Base-by-base conservation (phyloP, 2,888 invertebrate genomes). In the Acanthosepion pharaonis region DNA sequence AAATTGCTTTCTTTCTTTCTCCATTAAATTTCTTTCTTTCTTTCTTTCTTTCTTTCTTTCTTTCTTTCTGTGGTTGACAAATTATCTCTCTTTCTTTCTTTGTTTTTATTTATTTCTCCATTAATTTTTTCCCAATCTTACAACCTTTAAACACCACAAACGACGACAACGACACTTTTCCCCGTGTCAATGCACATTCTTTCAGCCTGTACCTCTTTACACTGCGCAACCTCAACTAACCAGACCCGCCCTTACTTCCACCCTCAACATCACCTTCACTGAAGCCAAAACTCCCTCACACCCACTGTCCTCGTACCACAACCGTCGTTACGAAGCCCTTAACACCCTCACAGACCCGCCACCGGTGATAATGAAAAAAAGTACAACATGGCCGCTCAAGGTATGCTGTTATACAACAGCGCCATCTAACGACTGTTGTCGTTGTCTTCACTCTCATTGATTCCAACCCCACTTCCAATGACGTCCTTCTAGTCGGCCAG, bases 311-410 rank as follows among this genome's bases (percentile, higher is more conserved):
- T n/a, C 78, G n/a, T 78, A 28, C 78, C 78, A n/a, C 28, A n/a
- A 55, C 55, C 55, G 18, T 55, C 55, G 8, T 11, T 55, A 15
- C 11, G n/a, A 78, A 28, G 8, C 78, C 11, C 28, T 78, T 78
- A 28, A 78, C 78, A 15, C 78, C 78, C 78, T 78, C 78, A 78
- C 78, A 28, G 28, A 28, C 78, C 28, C 78, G 28, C 28, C 78
- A 78, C 78, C 2, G n/a, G 78, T n/a, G n/a, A 78, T 78, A 78
- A 78, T 78, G 78, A 78, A 78, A 78, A 42, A 78, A 78, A 78
- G 78, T 78, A 78, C 78, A 78, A 78, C 78, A 78, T 78, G 78
- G 78, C 78, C 78, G 78, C 78, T 78, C 78, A 78, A 78, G 78
- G 78, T 78, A 78, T 78, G 78, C 78, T 78, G 78, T 78, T 78